Evolutionary conservation across 37 sponge, comb jelly and placozoan genomes (phyloP).

Genomic region (Cliona cf. orientalis): DNA sequence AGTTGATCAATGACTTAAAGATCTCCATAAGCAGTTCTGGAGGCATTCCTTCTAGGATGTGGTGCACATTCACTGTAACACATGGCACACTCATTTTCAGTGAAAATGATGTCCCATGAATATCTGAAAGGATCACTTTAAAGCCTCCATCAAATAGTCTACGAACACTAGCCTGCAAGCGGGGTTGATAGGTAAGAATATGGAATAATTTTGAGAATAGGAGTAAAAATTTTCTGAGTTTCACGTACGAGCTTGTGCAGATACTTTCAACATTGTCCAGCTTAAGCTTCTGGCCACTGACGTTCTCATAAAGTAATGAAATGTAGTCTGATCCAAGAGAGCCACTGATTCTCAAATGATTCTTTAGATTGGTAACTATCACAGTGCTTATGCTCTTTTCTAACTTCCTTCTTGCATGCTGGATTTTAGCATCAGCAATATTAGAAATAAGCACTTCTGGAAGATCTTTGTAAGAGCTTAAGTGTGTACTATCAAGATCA

Average conservation of each 20-base stretch:
- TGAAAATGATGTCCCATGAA: background rate
- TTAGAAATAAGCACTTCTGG: background rate
- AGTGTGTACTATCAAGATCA: no score
- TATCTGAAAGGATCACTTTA: background rate
- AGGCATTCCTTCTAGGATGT: background rate
- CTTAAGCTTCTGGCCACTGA: background rate
- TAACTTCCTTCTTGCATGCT: no score
- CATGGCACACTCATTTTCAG: background rate
- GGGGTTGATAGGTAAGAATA: conserved; percentile 13
- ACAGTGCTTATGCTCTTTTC: no score
- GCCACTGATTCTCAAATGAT: background rate
- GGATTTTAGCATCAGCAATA: background rate
- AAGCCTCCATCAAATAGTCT: conserved; percentile 8
- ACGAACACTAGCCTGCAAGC: background rate
- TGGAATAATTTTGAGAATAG: conserved; percentile 22
- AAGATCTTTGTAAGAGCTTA: background rate
- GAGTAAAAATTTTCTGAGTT: conserved; percentile 4
- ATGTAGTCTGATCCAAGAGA: conserved; percentile 4
- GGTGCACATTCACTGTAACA: background rate
- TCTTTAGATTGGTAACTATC: conserved; percentile 1
- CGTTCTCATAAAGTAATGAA: background rate
- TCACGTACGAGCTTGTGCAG: conserved; percentile 1
- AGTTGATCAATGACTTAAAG: background rate
- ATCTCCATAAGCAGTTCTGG: background rate
- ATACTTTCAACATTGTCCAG: no score